These are phyloP conservation scores for Lineus longissimus DNA, from an alignment of 1,140 invertebrate species.

Conservation along the genomic window DNA sequence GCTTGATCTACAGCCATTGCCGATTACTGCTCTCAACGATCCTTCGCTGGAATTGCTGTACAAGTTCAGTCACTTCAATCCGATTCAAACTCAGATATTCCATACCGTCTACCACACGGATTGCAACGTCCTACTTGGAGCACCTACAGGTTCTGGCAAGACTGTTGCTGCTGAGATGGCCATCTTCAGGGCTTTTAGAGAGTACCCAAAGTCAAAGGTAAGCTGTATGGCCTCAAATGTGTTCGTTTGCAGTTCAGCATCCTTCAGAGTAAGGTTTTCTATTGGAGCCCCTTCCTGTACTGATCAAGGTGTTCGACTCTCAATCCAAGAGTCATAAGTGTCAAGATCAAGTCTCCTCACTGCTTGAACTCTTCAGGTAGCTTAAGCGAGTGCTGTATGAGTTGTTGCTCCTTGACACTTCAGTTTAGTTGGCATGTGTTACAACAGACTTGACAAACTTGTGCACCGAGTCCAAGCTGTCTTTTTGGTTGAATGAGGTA, in stretches of 20 bases:
- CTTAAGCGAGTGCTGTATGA: too few relatives aligned
- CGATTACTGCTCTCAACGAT: constrained; percentile 78
- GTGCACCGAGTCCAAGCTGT: too few relatives aligned
- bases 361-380: too few relatives aligned
- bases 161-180: constrained; percentile 97
- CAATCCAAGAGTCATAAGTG: too few relatives aligned
- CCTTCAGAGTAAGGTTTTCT: too few relatives aligned
- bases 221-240: not conserved
- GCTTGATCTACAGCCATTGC: constrained; percentile 84
- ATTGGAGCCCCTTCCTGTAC: too few relatives aligned
- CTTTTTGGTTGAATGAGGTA: too few relatives aligned
- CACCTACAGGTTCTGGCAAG: constrained; percentile 98
- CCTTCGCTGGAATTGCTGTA: constrained; percentile 76
- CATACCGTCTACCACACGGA: constrained; percentile 94
- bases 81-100: constrained; percentile 98
- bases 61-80: constrained; percentile 94
- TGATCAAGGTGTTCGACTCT: too few relatives aligned
- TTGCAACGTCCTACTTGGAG: constrained; percentile 89
- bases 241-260: too few relatives aligned
- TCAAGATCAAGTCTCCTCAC: too few relatives aligned
- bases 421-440: not conserved
- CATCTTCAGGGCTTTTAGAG: constrained; percentile 88
- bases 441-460: not conserved
- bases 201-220: constrained; percentile 79
- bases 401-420: not conserved